Evolutionary conservation across 2,888 invertebrate species (phyloP).

Genomic region (Pterobdella sp.): DNA sequence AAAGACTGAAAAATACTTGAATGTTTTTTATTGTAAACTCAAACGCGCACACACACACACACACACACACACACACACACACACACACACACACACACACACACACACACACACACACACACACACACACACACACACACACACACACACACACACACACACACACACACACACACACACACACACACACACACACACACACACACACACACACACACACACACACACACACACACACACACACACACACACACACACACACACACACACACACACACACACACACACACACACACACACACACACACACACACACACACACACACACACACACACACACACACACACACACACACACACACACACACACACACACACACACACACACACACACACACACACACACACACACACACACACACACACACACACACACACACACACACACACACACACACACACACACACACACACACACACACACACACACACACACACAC

Average conservation of each 20-base stretch:
- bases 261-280: constrained; percentile 1
- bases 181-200: constrained; percentile 1
- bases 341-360: constrained; percentile 1
- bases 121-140: background rate
- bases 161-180: constrained; percentile 1
- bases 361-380: constrained; percentile 1
- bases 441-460: constrained; percentile 6
- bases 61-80: constrained; percentile 16
- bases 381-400: constrained; percentile 4
- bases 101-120: constrained; percentile 8
- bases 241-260: constrained; percentile 1
- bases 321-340: constrained; percentile 1
- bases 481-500: constrained; percentile 12
- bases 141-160: constrained; percentile 1
- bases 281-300: constrained; percentile 1
- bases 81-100: constrained; percentile 16
- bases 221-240: constrained; percentile 1
- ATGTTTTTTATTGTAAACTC: background rate
- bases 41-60: constrained; percentile 18
- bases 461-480: constrained; percentile 18
- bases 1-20: no score
- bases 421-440: background rate
- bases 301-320: constrained; percentile 1
- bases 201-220: constrained; percentile 1
- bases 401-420: background rate